Conservation (phyloP, 2,113 vertebrate genomes). For the Phylloscopus whistleri region DNA sequence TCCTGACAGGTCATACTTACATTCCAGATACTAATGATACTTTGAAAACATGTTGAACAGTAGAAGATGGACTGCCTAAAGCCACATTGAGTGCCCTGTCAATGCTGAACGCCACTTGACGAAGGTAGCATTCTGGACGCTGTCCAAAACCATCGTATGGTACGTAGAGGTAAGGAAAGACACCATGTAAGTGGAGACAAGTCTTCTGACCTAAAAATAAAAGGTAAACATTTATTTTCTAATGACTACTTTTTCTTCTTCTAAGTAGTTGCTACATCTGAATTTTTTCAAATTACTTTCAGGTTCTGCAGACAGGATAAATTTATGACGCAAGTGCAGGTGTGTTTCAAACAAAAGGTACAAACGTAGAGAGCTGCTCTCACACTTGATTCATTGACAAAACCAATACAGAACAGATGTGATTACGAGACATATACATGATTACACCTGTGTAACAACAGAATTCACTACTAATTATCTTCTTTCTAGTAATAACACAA, state of each 20-base stretch:
- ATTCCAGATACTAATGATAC: slow-evolving; percentile 94
- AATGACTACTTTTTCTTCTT: background rate
- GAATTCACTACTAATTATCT: background rate
- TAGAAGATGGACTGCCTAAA: slow-evolving; percentile 92
- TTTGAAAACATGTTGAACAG: slow-evolving; percentile 91
- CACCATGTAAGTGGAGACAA: slow-evolving; percentile 93
- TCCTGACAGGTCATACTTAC: slow-evolving; percentile 77
- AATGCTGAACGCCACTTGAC: slow-evolving; percentile 94
- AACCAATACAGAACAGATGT: background rate
- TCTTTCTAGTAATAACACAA: background rate
- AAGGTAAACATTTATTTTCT: slow-evolving; percentile 12
- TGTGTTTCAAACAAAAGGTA: background rate
- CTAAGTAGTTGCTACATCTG: background rate
- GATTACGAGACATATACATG: background rate
- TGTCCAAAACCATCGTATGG: slow-evolving; percentile 88
- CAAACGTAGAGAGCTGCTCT: background rate
- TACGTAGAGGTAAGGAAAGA: slow-evolving; percentile 95
- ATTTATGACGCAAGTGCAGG: background rate
- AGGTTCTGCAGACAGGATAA: background rate
- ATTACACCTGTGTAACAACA: background rate
- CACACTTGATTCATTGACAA: background rate
- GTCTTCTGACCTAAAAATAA: slow-evolving; percentile 92
- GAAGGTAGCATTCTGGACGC: slow-evolving; percentile 85
- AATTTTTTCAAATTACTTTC: background rate
- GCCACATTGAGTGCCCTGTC: slow-evolving; percentile 94